Conservation (phyloP, 2,113 vertebrate species). For the Austrofundulus limnaeus region DNA sequence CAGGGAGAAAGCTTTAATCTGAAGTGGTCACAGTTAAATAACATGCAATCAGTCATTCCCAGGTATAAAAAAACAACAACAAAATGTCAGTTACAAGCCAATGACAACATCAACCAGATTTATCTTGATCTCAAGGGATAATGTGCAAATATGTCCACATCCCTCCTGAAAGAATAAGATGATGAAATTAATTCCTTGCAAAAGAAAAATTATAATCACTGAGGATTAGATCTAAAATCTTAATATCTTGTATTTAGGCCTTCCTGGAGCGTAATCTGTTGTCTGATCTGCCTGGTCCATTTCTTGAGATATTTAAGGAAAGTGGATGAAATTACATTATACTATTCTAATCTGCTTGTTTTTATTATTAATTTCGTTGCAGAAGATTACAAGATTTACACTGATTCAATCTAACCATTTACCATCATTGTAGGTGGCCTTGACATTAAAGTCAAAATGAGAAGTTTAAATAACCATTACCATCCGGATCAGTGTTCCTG, state of each 20-base stretch:
- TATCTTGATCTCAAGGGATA: conserved; percentile 62
- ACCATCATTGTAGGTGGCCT: conserved; percentile 44
- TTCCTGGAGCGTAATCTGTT: conserved; percentile 71
- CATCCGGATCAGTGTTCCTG: conserved; percentile 47
- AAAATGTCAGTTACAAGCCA: conserved; percentile 41
- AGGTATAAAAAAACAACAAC: conserved; percentile 51
- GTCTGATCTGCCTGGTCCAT: conserved; percentile 74
- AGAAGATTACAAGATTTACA: conserved; percentile 87
- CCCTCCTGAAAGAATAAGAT: conserved; percentile 66
- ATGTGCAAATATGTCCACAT: conserved; percentile 57
- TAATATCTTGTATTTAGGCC: conserved; percentile 87
- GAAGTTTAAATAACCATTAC: conserved; percentile 72
- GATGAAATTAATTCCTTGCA: conserved; percentile 85
- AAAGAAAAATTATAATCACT: conserved; percentile 83
- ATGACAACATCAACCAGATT: conserved; percentile 60
- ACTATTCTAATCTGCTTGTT: conserved; percentile 87
- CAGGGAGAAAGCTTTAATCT: conserved; percentile 45
- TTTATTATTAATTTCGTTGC: conserved; percentile 77
- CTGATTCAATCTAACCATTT: conserved; percentile 75
- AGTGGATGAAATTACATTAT: conserved; percentile 86
- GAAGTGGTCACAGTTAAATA: conserved; percentile 48
- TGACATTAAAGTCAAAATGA: conserved; percentile 57
- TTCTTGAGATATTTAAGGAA: conserved; percentile 79
- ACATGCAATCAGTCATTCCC: conserved; percentile 57
- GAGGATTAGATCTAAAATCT: conserved; percentile 86